Base-by-base conservation (phyloP, 2,888 invertebrate species). In the Lissocephala sabroskyi region DNA sequence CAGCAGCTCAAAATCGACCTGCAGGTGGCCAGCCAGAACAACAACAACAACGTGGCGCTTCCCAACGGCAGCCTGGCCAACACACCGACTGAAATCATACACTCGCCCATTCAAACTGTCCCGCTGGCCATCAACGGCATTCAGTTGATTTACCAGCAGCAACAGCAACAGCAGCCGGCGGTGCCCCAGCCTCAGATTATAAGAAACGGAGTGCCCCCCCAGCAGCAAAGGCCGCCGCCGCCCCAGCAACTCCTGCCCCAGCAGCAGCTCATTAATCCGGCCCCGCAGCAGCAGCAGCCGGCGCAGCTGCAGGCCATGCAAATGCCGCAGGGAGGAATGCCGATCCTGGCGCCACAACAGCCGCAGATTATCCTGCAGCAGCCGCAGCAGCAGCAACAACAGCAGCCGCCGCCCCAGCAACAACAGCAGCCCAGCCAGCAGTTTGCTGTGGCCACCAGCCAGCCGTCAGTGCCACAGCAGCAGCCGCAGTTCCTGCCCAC, bases 61-160 rank as follows among this genome's bases (percentile, higher is more conserved):
- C 65, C 57, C 37, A 74, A 65, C 43, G 66, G 60, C 6, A 79
- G 68, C 45, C 47, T 70, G 18, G 63, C 71, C n/a, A 76, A 73
- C 41, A 80, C 82, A 2, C 80, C 81, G 16, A 78, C 80, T 1
- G 80, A 82, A 47, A 40, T 59, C 0, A 53, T 56, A 17, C 60
- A 56, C 35, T 61, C 65, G n/a, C 71, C 79, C 10, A 66, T 65
- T 23, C 75, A 79, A 49, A 60, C 54, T 35, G 49, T 64, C 41
- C 66, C 70, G 17, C 36, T 64, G 50, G 55, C 67, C 36, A 60
- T 78, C 10, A 79, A 78, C 44, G 76, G 73, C 35, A 59, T 75
- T 1, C 78, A 75, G 28, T 41, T 78, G 40, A 59, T 78, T 29
- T 75, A 75, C 42, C 73, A 76, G 35, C 75, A 64, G 19, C 68